Conservation (phyloP, 2,888 invertebrate genomes). For the Hermaeophaga mercurialis region DNA sequence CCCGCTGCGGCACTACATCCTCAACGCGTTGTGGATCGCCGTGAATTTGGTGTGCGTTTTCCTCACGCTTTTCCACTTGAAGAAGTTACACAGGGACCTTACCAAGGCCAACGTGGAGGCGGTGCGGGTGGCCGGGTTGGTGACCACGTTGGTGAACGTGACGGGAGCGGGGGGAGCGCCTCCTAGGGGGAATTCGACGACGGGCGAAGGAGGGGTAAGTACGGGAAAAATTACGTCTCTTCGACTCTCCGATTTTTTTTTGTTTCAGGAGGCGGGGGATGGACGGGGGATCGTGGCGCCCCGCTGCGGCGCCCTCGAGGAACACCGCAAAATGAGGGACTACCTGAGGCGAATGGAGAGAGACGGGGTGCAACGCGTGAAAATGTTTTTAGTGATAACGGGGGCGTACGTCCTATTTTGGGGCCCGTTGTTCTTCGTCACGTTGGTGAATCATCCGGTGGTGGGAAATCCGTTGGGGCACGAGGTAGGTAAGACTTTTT, state of each 20-base stretch:
- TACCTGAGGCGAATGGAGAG: slow-evolving; percentile 78
- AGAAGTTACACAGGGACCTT: slow-evolving; percentile 79
- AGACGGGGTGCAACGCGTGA: slow-evolving; percentile 80
- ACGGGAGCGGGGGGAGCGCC: slow-evolving; percentile 64
- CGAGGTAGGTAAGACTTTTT: slow-evolving; percentile 73
- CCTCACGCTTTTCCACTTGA: slow-evolving; percentile 81
- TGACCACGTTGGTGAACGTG: slow-evolving; percentile 83
- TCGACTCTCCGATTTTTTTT: no score
- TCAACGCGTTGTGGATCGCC: slow-evolving; percentile 88
- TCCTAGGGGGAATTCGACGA: slow-evolving; percentile 51
- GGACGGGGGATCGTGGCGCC: slow-evolving; percentile 1
- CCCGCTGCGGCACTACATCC: slow-evolving; percentile 86
- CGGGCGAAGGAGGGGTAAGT: slow-evolving; percentile 39
- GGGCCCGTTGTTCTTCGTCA: slow-evolving; percentile 89
- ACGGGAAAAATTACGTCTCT: no score
- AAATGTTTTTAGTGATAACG: slow-evolving; percentile 85
- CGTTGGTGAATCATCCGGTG: slow-evolving; percentile 76
- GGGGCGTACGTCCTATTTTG: slow-evolving; percentile 87
- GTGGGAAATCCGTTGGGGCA: slow-evolving; percentile 75
- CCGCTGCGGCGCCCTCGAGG: slow-evolving; percentile 63
- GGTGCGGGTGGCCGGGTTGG: slow-evolving; percentile 79
- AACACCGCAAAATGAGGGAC: slow-evolving; percentile 75
- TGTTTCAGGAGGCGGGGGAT: slow-evolving; percentile 52
- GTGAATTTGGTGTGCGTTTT: slow-evolving; percentile 86
- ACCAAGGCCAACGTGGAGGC: slow-evolving; percentile 85